Base-by-base conservation (phyloP, 2,113 vertebrate species). In the Okapia johnstoni region DNA sequence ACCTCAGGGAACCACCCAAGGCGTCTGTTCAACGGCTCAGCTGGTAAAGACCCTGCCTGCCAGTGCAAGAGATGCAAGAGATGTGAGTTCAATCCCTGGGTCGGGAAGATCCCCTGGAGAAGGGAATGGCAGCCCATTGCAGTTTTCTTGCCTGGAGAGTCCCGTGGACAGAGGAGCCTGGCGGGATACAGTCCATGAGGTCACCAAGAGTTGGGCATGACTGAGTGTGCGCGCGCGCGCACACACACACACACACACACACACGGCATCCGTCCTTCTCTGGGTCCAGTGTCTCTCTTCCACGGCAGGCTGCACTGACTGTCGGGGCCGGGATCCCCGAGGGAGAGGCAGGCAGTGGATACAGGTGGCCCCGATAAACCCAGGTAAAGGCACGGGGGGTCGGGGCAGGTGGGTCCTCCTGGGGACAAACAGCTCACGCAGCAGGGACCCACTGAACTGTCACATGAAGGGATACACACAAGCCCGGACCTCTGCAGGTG, bases 211-310 rank as follows among this genome's bases (percentile, higher is more conserved):
- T 6, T 6, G 66, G 66, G n/a, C 19, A 40, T 40, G 66, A 36
- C 66, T 23, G n/a, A 36, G 66, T 40, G 61, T 0, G 1, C 0
- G 8, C 7, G 14, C 3, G 14, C 1, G 3, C 11, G 0, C 11
- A 2, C 58, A 3, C 58, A 7, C 61, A 5, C 61, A 19, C 16
- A 17, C 60, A 33, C 61, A 36, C 63, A 66, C 14, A 52, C 6
- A 15, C 57, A 23, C 36, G 30, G 52, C 21, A 2, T 2, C 30
- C 0, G 2, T 11, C 30, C 23, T 48, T 15, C 63, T 36, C 26
- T 26, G 21, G 33, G 43, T 8, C 66, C 10, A 2, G 54, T 4
- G 19, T 60, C 66, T 86, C 30, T 46, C 33, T 33, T 26, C 25
- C 85, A 28, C 3, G 1, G 2, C 6, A 6, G 58, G 54, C 17